phyloP scores from a whole-genome alignment of 2,113 vertebrate genomes.

The Myiagra hebetior region DNA sequence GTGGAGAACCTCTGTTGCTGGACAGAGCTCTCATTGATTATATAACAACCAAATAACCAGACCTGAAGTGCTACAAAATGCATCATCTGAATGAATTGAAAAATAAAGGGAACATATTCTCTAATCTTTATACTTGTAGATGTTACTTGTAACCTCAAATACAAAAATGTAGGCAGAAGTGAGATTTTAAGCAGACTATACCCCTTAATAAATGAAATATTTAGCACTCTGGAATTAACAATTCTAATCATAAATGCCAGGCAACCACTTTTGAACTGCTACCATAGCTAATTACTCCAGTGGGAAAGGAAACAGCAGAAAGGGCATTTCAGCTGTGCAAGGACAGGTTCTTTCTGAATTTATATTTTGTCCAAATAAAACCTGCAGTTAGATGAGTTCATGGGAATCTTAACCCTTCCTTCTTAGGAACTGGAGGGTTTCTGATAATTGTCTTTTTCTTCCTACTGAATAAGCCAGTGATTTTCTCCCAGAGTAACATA shows the following conservation, averaged over 20 bases:
- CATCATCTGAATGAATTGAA: not conserved
- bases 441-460: not conserved
- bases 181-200: not conserved
- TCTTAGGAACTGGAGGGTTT: not conserved
- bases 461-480: not conserved
- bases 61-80: not conserved
- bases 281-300: constrained; percentile 46
- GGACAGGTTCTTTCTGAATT: constrained; percentile 31
- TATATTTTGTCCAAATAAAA: constrained; percentile 32
- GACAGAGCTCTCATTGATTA: not conserved
- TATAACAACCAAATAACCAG: not conserved
- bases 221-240: constrained; percentile 37
- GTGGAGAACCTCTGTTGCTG: not conserved
- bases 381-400: not conserved
- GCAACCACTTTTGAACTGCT: constrained; percentile 37
- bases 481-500: not conserved
- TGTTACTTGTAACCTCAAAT: not conserved
- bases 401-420: constrained; percentile 2
- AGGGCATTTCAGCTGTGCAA: constrained; percentile 25
- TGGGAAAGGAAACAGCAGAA: constrained; percentile 20
- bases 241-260: constrained; percentile 53
- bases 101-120: not conserved
- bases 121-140: not conserved
- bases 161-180: not conserved
- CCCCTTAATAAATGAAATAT: not conserved